phyloP scores from a whole-genome alignment of 1,140 invertebrate species.

The Hyphantria cunea region DNA sequence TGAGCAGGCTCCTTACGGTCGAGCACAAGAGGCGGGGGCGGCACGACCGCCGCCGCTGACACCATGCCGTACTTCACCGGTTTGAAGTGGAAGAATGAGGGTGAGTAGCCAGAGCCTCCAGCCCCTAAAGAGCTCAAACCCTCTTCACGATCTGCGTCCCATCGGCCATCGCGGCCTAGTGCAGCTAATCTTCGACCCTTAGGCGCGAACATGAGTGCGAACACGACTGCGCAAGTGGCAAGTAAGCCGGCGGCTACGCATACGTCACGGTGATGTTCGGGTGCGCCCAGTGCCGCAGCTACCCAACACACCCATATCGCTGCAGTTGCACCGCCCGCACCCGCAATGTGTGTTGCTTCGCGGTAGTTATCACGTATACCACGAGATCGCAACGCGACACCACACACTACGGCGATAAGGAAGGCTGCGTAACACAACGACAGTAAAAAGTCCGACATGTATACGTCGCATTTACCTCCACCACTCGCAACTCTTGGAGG shows the following conservation, averaged over 20 bases:
- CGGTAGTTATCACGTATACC: conserved; percentile 96
- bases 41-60: conserved; percentile 77
- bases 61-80: conserved; percentile 88
- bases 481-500: conserved; percentile 82
- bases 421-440: conserved; percentile 92
- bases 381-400: conserved; percentile 91
- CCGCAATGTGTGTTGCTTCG: conserved; percentile 93
- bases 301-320: conserved; percentile 95
- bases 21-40: conserved; percentile 54
- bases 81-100: conserved; percentile 95
- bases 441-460: conserved; percentile 87
- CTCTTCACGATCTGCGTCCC: conserved; percentile 89
- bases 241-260: conserved; percentile 94
- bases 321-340: conserved; percentile 91
- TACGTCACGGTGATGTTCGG: conserved; percentile 90
- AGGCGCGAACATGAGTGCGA: conserved; percentile 96
- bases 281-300: conserved; percentile 87
- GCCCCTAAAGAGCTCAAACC: conserved; percentile 88
- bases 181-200: conserved; percentile 95
- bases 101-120: conserved; percentile 92
- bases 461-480: conserved; percentile 84
- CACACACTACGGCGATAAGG: conserved; percentile 91
- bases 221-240: conserved; percentile 90
- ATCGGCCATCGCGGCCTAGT: conserved; percentile 90
- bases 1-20: conserved; percentile 81